Evolutionary conservation across 1,140 invertebrate species (phyloP).

Genomic region (Bemisia tabaci): DNA sequence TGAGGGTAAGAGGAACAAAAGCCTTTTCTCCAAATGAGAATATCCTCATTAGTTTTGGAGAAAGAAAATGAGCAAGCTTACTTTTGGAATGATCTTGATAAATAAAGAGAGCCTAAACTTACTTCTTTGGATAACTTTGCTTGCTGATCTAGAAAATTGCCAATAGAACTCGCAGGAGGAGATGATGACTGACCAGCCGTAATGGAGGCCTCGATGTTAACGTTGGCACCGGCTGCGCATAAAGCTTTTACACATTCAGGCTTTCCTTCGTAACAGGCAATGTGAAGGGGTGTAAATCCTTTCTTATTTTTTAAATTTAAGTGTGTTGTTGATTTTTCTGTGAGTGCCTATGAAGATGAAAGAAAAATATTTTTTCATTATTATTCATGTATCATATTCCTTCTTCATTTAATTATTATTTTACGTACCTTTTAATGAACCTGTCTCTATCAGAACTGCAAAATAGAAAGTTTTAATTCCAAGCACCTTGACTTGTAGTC

Average conservation of each 20-base stretch:
- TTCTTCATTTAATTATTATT: too few relatives aligned
- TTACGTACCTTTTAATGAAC: too few relatives aligned
- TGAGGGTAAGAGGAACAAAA: too few relatives aligned
- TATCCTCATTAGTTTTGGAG: too few relatives aligned
- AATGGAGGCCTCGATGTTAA: slow-evolving; percentile 43
- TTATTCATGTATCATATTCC: too few relatives aligned
- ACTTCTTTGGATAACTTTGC: neutral
- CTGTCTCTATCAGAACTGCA: too few relatives aligned
- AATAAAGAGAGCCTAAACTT: neutral
- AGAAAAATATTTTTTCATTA: too few relatives aligned
- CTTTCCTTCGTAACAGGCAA: slow-evolving; percentile 69
- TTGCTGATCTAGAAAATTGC: neutral
- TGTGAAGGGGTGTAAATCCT: slow-evolving; percentile 72
- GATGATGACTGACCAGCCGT: neutral
- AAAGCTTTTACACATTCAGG: slow-evolving; percentile 77
- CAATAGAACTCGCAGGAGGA: neutral
- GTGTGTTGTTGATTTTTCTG: slow-evolving; percentile 25
- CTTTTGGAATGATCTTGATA: too few relatives aligned
- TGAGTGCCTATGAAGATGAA: slow-evolving; percentile 12
- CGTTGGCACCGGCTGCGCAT: slow-evolving; percentile 66
- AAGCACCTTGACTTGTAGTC: too few relatives aligned
- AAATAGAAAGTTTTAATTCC: too few relatives aligned
- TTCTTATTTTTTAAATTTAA: slow-evolving; percentile 65
- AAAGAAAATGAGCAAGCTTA: too few relatives aligned
- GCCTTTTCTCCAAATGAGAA: too few relatives aligned